Conservation (phyloP, 2,113 vertebrate genomes). For the Gavialis gangeticus region DNA sequence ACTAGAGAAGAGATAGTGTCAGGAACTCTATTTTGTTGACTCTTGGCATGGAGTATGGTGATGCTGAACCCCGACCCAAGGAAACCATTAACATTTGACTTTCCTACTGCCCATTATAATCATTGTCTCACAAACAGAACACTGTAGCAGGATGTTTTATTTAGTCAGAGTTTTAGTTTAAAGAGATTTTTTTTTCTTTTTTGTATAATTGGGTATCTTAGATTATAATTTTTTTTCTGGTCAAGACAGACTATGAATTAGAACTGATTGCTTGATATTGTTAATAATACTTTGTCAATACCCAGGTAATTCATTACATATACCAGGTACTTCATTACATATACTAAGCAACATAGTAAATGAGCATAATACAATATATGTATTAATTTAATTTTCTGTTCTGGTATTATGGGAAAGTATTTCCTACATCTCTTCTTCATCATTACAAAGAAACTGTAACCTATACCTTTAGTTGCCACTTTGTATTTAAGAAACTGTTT, state of each 20-base stretch:
- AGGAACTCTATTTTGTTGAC: background rate
- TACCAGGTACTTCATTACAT: background rate
- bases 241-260: background rate
- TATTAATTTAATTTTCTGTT: background rate
- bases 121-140: background rate
- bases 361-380: background rate
- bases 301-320: background rate
- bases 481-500: background rate
- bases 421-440: background rate
- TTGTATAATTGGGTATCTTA: background rate
- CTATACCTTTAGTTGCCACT: background rate
- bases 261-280: background rate
- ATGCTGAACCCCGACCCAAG: background rate
- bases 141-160: background rate
- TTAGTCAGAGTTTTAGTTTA: background rate
- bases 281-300: background rate
- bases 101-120: accelerated
- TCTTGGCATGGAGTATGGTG: background rate
- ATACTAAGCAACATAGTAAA: background rate
- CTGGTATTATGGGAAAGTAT: background rate
- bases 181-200: background rate
- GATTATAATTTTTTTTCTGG: background rate
- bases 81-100: background rate
- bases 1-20: background rate
- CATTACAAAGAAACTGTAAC: background rate